phyloP scores from a whole-genome alignment of 1,140 invertebrate genomes.

The Drosophila watanabei region DNA sequence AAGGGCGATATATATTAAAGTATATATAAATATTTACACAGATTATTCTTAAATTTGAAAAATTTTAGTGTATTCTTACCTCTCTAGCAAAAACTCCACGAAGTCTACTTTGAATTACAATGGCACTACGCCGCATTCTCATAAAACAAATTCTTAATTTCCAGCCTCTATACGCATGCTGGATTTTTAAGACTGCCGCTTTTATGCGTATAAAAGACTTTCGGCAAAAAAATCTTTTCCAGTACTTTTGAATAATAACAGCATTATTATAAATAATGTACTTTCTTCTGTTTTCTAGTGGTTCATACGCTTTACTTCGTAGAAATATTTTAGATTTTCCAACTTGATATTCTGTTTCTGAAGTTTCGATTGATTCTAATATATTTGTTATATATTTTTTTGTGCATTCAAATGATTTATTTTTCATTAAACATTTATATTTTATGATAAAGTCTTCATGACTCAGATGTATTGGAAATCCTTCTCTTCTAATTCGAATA shows the following conservation, averaged over 20 bases:
- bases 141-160: constrained; percentile 93
- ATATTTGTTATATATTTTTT: constrained; percentile 79
- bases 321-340: constrained; percentile 97
- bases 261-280: constrained; percentile 90
- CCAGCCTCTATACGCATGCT: constrained; percentile 95
- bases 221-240: constrained; percentile 89
- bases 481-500: constrained; percentile 96
- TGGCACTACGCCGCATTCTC: constrained; percentile 92
- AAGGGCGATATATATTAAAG: not conserved
- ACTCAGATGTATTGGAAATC: constrained; percentile 95
- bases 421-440: constrained; percentile 75
- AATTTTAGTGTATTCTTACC: constrained; percentile 80
- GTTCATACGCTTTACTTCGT: constrained; percentile 93
- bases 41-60: not conserved
- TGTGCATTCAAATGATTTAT: constrained; percentile 44
- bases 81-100: constrained; percentile 96
- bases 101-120: constrained; percentile 95
- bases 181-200: constrained; percentile 91
- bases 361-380: constrained; percentile 88
- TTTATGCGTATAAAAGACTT: constrained; percentile 84
- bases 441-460: constrained; percentile 92
- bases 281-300: constrained; percentile 93
- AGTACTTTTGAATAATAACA: constrained; percentile 92
- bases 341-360: constrained; percentile 94
- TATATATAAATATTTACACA: not conserved